These are phyloP conservation scores for Zophobas atratus DNA, from an alignment of 1,140 invertebrate genomes.

Conservation along the genomic window DNA sequence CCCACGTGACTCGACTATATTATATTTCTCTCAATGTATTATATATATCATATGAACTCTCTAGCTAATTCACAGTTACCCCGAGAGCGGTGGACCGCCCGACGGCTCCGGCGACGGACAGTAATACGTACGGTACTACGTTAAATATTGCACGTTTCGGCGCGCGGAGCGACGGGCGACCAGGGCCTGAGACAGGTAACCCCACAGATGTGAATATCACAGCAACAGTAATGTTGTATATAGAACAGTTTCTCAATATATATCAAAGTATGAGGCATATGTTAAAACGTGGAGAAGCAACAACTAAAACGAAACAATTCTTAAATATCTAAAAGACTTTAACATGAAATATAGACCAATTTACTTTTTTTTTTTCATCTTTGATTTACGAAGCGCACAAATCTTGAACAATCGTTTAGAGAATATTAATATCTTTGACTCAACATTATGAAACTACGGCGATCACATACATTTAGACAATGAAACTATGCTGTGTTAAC, in stretches of 20 bases:
- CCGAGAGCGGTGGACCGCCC: constrained; percentile 32
- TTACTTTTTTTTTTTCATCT: constrained; percentile 8
- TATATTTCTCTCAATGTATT: constrained; percentile 9
- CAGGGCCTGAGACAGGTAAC: constrained; percentile 29
- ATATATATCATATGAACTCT: constrained; percentile 28
- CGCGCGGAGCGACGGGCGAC: constrained; percentile 4
- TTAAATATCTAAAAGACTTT: constrained; percentile 42
- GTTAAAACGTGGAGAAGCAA: constrained; percentile 50
- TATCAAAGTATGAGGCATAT: constrained; percentile 54
- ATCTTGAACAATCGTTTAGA: constrained; percentile 41
- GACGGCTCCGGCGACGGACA: constrained; percentile 1
- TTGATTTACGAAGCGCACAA: constrained; percentile 41
- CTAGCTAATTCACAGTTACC: constrained; percentile 37
- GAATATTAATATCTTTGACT: constrained; percentile 40
- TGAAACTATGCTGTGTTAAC: constrained; percentile 58
- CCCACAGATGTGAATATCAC: constrained; percentile 59
- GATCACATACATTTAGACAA: constrained; percentile 62
- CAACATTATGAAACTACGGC: constrained; percentile 51
- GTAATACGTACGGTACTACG: background rate
- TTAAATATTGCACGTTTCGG: constrained; percentile 34
- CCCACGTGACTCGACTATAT: constrained; percentile 8
- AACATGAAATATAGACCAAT: constrained; percentile 40
- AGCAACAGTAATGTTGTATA: constrained; percentile 59
- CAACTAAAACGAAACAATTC: constrained; percentile 45
- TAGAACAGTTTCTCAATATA: constrained; percentile 52